Evolutionary conservation across 2,797 vertebrate species (phyloP).

Genomic region (Phoebastria nigripes): DNA sequence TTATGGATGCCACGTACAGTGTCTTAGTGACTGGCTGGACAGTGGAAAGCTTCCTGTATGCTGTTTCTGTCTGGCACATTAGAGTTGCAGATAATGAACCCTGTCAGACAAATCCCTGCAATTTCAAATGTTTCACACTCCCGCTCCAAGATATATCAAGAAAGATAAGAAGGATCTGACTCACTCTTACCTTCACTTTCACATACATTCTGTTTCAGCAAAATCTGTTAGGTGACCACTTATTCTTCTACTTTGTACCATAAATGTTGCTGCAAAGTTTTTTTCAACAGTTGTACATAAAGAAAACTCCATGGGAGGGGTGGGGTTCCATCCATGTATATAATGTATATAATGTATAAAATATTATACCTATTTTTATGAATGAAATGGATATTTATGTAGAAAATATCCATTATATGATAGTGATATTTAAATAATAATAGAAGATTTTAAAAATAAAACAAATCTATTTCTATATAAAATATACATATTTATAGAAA

Average conservation of each 20-base stretch:
- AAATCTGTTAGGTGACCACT: background rate
- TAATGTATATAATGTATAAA: background rate
- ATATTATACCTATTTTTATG: background rate
- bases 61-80: conserved; percentile 8
- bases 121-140: background rate
- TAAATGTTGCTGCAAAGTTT: background rate
- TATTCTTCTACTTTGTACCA: background rate
- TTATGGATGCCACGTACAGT: accelerated
- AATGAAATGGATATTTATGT: background rate
- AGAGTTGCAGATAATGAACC: background rate
- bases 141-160: background rate
- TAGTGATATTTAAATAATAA: background rate
- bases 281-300: background rate
- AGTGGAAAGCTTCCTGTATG: background rate
- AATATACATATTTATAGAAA: background rate
- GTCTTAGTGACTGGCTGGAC: background rate
- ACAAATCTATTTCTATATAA: background rate
- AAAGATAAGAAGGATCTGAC: background rate
- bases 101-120: background rate
- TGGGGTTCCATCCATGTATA: background rate
- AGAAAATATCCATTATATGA: background rate
- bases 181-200: background rate
- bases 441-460: background rate
- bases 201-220: background rate
- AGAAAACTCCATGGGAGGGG: background rate